Evolutionary conservation across 1,140 invertebrate species (phyloP), one percentile per base, ranked within the genome.

Genomic region (Lepidotrigona ventralis): DNA sequence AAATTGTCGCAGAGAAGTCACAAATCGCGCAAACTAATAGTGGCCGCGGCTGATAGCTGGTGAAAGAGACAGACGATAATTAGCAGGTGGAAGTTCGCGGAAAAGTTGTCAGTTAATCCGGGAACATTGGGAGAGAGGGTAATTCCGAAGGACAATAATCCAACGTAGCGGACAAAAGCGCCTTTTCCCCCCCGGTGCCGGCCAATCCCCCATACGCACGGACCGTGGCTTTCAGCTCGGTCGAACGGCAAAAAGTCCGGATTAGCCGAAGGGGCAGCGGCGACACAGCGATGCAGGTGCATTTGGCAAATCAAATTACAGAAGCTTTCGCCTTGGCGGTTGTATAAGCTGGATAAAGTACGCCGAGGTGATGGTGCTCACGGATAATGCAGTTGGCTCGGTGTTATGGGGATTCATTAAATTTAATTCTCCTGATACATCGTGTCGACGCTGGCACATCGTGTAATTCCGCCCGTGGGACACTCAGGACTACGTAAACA

Each of bases 371-470:
- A 33, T 33, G 51, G 53, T 2, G 69, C 8, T 8, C 77, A 2
- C 17, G 83, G 71, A 81, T 84, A 81, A 81, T 81, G 56, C 53
- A 74, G 63, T 76, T 33, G 60, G 4, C 6, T 19, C 21, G 68
- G 39, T 33, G 54, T 84, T 58, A 63, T 19, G 58, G 46, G 64
- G 71, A 84, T 81, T 84, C 64, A 51, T 84, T 84, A 76, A 81
- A 84, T 81, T 81, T 81, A 81, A 84, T 84, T 84, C 79, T 51
- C 64, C 54, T 74, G 78, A 81, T 82, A 84, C 63, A 70, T 56
- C 64, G 72, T 46, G 53, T 54, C 80, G 63, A 66, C 79, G 33
- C 29, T 8, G 9, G 70, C 26, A 4, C 19, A 1, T 1, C 56
- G 54, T 39, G 75, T 69, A 70, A 83, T 63, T 83, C 81, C 74